Conservation (phyloP, 2,797 vertebrate species). For the Ptychobarbus kaznakovi region DNA sequence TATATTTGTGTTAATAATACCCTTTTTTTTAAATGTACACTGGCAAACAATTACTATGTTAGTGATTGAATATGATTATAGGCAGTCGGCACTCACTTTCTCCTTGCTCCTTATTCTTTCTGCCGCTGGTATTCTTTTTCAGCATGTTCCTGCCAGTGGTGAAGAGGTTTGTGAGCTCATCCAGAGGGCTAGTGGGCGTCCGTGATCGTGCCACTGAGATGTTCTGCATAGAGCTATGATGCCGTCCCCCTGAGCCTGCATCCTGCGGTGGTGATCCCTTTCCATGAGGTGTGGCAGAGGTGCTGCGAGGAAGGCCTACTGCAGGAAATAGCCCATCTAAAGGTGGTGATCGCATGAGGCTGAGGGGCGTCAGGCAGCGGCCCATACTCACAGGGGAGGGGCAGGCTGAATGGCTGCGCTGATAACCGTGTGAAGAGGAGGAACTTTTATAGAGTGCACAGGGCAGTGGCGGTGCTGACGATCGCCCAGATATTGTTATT, state of each 20-base stretch:
- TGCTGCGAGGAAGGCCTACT: slow-evolving; percentile 85
- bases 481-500: slow-evolving; percentile 85
- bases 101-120: slow-evolving; percentile 92
- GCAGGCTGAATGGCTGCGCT: slow-evolving; percentile 95
- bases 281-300: slow-evolving; percentile 91
- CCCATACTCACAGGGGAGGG: slow-evolving; percentile 98
- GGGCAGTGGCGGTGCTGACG: slow-evolving; percentile 93
- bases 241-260: slow-evolving; percentile 77
- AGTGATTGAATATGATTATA: slow-evolving; percentile 22
- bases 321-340: slow-evolving; percentile 86
- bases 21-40: neutral
- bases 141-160: slow-evolving; percentile 97
- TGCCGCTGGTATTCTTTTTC: slow-evolving; percentile 93
- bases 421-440: slow-evolving; percentile 86
- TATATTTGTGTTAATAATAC: neutral
- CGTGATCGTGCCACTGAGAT: slow-evolving; percentile 88
- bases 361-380: slow-evolving; percentile 93
- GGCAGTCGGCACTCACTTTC: slow-evolving; percentile 86
- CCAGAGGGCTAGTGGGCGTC: slow-evolving; percentile 95
- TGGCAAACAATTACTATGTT: neutral
- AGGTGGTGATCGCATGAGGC: slow-evolving; percentile 95
- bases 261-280: slow-evolving; percentile 92
- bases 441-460: slow-evolving; percentile 93
- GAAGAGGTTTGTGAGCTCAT: slow-evolving; percentile 96
- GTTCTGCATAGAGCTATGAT: slow-evolving; percentile 87